Evolutionary conservation across 2,888 invertebrate genomes (phyloP).

Genomic region (Agrochola lychnidis): DNA sequence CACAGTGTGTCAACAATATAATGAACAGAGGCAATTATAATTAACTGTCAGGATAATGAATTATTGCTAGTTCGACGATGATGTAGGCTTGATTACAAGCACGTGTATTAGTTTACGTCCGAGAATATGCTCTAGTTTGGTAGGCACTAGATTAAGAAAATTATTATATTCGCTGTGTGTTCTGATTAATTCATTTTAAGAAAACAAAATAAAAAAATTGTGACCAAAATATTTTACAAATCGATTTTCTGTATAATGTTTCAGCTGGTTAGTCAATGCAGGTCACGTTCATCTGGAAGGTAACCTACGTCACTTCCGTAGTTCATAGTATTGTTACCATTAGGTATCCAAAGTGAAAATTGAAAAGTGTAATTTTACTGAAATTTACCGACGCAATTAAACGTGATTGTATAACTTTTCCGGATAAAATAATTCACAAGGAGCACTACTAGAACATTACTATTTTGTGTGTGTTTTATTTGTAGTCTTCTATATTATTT

Average conservation of each 20-base stretch:
- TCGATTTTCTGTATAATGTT: neutral
- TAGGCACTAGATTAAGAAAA: neutral
- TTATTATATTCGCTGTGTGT: neutral
- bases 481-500: neutral
- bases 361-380: no score
- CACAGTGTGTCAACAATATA: conserved; percentile 29
- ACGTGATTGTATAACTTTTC: neutral
- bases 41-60: conserved; percentile 39
- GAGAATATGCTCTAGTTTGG: neutral
- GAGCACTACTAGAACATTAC: neutral
- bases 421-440: neutral
- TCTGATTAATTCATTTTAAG: neutral
- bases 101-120: neutral
- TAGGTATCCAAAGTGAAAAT: no score
- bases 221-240: neutral
- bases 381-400: neutral
- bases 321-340: no score
- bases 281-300: neutral
- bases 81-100: conserved; percentile 35
- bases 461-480: neutral
- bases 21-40: conserved; percentile 51
- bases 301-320: neutral
- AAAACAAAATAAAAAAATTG: no score
- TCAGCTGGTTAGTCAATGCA: neutral
- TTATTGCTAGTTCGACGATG: conserved; percentile 51